These are phyloP conservation scores for Phengaris alcon DNA, from an alignment of 2,888 invertebrate species.

Conservation along the genomic window DNA sequence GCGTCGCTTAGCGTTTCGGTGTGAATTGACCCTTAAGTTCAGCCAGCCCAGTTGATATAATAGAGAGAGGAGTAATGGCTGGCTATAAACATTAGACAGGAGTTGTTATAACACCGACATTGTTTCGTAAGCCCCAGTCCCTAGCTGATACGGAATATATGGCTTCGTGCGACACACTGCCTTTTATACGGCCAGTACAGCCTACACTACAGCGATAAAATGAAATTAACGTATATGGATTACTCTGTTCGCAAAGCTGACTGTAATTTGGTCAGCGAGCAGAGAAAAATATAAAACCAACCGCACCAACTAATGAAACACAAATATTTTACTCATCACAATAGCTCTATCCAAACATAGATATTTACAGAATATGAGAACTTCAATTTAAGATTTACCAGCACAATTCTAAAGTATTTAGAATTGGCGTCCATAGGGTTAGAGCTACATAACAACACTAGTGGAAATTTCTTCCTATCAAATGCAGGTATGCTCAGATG, in stretches of 20 bases:
- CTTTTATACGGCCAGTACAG: conserved; percentile 4
- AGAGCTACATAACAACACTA: neutral
- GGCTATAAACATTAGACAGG: conserved; percentile 25
- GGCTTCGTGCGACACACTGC: conserved; percentile 22
- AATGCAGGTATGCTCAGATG: conserved; percentile 10
- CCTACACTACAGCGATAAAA: conserved; percentile 6
- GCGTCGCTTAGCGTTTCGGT: too few species aligned
- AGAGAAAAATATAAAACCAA: neutral
- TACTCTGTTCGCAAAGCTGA: conserved; percentile 17
- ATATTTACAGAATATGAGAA: neutral
- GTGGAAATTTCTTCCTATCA: conserved; percentile 1
- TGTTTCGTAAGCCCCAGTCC: conserved; percentile 23
- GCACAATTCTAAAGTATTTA: neutral
- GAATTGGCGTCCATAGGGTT: neutral
- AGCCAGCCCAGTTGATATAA: conserved; percentile 6
- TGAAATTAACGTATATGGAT: neutral
- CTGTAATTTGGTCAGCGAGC: conserved; percentile 9
- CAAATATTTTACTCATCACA: neutral
- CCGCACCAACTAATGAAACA: neutral
- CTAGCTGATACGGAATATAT: conserved; percentile 18
- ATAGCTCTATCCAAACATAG: too few species aligned
- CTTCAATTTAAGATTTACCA: neutral
- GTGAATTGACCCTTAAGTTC: neutral
- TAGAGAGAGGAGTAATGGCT: conserved; percentile 12
- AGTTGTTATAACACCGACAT: conserved; percentile 27